Evolutionary conservation across 2,888 invertebrate genomes (phyloP), one percentile per base, ranked within the genome.

Genomic region (Drosophila nigritarsus): DNA sequence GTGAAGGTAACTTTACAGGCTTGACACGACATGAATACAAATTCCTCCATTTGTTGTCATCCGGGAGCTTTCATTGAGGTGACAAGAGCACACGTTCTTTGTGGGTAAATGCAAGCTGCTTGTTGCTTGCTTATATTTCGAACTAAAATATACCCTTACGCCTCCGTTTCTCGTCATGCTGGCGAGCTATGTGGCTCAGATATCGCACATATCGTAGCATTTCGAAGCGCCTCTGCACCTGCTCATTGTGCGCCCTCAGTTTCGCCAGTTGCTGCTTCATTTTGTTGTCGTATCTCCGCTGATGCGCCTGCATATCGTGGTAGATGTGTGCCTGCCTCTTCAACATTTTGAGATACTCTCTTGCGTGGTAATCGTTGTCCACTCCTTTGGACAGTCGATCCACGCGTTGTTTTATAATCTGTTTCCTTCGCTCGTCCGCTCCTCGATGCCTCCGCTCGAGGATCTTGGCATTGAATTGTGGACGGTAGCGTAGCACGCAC

Each of bases 141-240:
- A 9, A 42, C 77, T 68, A 78, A 45, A 80, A 78, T 27, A 68
- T 68, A 9, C 81, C 34, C 15, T 20, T 68, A 0, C 73, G 60
- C 11, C 66, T 80, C 24, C 40, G 64, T n/a, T 45, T 50, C 42
- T 65, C 60, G n/a, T 55, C 60, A 6, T 80, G 60, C 15, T 63
- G 45, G 7, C 15, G 32, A 0, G 73, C 77, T 20, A 78, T 59
- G 6, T 32, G 18, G 0, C 38, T 51, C 27, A 78, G 48, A 48
- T 80, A 76, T 29, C 51, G 63, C 0, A 63, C 27, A 20, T 65
- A 76, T 11, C 53, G 55, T 20, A 70, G 5, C 1, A 77, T 18
- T 13, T 69, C 54, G 2, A 40, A 49, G 3, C 63, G 65, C 3
- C 40, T 30, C 9, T 53, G 27, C 50, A 65, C 67, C 55, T 55